Conservation (phyloP, 2,797 vertebrate genomes). For the Fistularia tabacaria region DNA sequence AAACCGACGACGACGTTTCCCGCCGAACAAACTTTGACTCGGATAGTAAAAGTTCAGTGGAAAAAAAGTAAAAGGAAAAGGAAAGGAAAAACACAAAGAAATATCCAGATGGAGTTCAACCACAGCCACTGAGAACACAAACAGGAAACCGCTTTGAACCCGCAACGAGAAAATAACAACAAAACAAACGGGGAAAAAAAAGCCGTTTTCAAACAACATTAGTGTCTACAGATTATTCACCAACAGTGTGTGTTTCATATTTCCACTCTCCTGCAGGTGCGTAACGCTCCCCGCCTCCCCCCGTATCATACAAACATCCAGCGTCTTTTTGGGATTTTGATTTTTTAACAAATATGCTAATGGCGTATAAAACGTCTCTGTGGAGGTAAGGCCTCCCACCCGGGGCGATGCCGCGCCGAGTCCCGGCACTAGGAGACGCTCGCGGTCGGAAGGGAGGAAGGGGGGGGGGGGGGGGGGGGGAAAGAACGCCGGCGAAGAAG, state of each 20-base stretch:
- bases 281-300: conserved; percentile 53
- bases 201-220: conserved; percentile 50
- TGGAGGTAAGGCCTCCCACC: conserved; percentile 48
- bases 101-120: conserved; percentile 57
- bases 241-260: conserved; percentile 35
- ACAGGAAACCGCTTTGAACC: conserved; percentile 52
- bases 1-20: conserved; percentile 45
- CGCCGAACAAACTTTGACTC: conserved; percentile 51
- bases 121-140: conserved; percentile 58
- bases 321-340: conserved; percentile 36
- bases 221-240: conserved; percentile 58
- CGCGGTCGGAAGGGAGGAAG: not conserved
- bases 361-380: conserved; percentile 73
- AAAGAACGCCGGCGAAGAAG: too few relatives aligned
- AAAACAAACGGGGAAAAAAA: conserved; percentile 16
- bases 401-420: conserved; percentile 55
- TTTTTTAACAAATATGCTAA: conserved; percentile 70
- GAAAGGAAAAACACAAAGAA: conserved; percentile 43
- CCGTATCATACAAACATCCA: conserved; percentile 67
- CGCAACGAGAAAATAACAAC: conserved; percentile 35
- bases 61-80: conserved; percentile 29
- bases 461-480: conserved; percentile 49
- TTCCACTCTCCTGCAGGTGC: conserved; percentile 52
- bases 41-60: conserved; percentile 51
- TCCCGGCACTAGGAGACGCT: conserved; percentile 55